A percentile compares a stretch with the other conserved stretches of the same genome.
Conservation (phyloP, 2,113 vertebrate species). For the Grantiella picta region DNA sequence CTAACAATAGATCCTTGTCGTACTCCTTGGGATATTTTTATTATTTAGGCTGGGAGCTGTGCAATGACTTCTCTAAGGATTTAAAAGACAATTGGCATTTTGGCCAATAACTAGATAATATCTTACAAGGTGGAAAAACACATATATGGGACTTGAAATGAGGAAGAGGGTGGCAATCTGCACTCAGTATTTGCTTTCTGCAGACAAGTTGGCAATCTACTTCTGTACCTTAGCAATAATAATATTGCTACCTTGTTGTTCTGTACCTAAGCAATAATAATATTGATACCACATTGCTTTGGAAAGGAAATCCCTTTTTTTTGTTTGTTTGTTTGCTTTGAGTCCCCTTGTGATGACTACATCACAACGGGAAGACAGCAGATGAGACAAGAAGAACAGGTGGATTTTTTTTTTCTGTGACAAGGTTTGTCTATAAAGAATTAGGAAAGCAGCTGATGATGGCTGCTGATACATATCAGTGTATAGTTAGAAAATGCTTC, state of each 20-base stretch:
- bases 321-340: background rate
- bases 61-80: background rate
- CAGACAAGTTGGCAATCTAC: background rate
- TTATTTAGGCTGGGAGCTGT: constrained; percentile 34
- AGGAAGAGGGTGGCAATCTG: background rate
- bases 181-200: background rate
- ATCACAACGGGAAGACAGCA: background rate
- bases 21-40: constrained; percentile 34
- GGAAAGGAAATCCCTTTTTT: background rate
- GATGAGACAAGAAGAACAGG: background rate
- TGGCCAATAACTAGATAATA: background rate
- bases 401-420: background rate
- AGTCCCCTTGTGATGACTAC: background rate
- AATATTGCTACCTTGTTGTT: background rate
- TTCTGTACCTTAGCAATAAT: background rate
- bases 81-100: constrained; percentile 3
- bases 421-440: background rate
- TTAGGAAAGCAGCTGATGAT: background rate
- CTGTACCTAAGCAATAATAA: background rate
- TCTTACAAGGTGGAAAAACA: background rate
- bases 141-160: background rate
- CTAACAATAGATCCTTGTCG: constrained; percentile 31
- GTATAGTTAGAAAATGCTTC: background rate
- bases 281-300: background rate
- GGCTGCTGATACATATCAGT: background rate